Percentiles rank a stretch among this genome's conserved stretches.
Evolutionary conservation across 2,888 invertebrate genomes (phyloP).

Genomic region (Tipula helvola): DNA sequence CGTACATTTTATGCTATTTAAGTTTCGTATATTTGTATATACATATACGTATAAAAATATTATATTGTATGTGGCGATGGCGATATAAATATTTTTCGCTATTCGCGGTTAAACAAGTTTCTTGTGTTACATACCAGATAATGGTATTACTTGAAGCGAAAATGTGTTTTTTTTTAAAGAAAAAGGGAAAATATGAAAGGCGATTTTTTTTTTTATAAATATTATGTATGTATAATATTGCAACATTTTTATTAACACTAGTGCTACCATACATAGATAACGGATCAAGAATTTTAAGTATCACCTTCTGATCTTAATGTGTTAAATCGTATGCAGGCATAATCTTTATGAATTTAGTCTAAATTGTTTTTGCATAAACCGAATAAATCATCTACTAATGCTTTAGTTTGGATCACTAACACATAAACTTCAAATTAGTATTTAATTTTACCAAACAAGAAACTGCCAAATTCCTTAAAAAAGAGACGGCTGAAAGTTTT

Average conservation of each 20-base stretch:
- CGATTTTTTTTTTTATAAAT: neutral
- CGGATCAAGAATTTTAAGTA: neutral
- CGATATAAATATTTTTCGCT: neutral
- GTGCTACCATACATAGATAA: neutral
- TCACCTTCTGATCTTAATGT: too few relatives aligned
- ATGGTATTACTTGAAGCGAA: neutral
- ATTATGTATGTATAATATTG: neutral
- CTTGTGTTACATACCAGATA: slow-evolving; percentile 4
- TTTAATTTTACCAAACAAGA: too few relatives aligned
- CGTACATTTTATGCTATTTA: neutral
- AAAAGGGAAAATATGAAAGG: neutral
- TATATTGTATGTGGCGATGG: neutral
- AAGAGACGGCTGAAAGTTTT: too few relatives aligned
- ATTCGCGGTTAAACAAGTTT: neutral
- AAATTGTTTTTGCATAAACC: too few relatives aligned
- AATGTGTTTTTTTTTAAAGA: neutral
- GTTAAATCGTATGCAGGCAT: too few relatives aligned
- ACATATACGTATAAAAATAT: neutral
- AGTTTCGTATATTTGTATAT: neutral
- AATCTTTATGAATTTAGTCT: too few relatives aligned
- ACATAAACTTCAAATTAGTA: too few relatives aligned
- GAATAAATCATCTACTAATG: too few relatives aligned
- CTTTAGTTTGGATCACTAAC: too few relatives aligned
- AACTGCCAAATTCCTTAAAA: too few relatives aligned
- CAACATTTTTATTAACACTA: neutral